Conservation (phyloP, 2,113 vertebrate species). For the Athene cunicularia region DNA sequence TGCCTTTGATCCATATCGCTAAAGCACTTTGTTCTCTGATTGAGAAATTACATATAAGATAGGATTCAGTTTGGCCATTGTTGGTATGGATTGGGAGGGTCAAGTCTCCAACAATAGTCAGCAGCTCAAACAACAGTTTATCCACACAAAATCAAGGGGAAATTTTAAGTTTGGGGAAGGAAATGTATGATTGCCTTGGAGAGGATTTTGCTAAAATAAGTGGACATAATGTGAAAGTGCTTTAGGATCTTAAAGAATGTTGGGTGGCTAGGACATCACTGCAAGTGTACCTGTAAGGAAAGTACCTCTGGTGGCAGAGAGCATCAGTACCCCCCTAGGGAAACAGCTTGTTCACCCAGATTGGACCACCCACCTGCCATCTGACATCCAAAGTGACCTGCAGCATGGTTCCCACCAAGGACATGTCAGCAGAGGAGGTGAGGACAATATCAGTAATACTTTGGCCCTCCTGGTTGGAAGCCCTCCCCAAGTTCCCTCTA, state of each 20-base stretch:
- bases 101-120: not conserved
- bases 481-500: not conserved
- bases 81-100: not conserved
- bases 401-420: not conserved
- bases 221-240: not conserved
- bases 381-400: not conserved
- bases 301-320: not conserved
- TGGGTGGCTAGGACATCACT: not conserved
- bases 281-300: not conserved
- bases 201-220: not conserved
- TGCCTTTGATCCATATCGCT: slow-evolving; percentile 18
- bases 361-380: not conserved
- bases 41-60: not conserved
- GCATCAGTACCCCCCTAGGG: not conserved
- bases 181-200: not conserved
- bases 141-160: not conserved
- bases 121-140: not conserved
- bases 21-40: slow-evolving; percentile 7
- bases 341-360: not conserved
- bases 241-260: not conserved
- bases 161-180: not conserved
- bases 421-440: not conserved
- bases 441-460: not conserved
- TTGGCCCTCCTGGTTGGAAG: not conserved
- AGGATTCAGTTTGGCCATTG: not conserved